Conservation (phyloP, 2,888 invertebrate species). For the Drosophila engyochracea region DNA sequence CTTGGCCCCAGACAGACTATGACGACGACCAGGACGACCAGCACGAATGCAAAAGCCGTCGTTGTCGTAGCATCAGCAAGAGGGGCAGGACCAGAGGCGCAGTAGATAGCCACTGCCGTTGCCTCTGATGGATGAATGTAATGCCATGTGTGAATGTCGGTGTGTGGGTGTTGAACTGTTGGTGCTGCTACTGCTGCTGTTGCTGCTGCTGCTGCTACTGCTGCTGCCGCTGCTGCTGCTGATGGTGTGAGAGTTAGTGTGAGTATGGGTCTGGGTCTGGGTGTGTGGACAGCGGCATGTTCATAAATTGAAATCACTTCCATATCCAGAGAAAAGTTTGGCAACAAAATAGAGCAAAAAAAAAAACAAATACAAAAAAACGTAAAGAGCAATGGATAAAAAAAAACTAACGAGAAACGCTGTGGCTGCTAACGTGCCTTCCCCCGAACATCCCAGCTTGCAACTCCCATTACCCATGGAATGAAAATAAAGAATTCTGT, state of each 20-base stretch:
- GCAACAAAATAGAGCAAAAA: constrained; percentile 70
- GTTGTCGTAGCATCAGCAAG: constrained; percentile 6
- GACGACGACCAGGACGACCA: constrained; percentile 25
- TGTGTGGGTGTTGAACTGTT: constrained; percentile 21
- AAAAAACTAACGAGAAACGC: constrained; percentile 17
- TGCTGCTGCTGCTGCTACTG: not conserved
- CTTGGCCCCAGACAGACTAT: constrained; percentile 49
- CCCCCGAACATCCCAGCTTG: not conserved
- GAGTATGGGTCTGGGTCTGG: constrained; percentile 10
- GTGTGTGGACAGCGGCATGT: constrained; percentile 79
- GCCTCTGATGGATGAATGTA: constrained; percentile 67
- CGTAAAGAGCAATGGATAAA: constrained; percentile 24
- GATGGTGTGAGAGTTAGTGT: not conserved
- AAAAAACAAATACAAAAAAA: constrained; percentile 20
- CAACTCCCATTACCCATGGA: constrained; percentile 4
- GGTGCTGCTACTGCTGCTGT: not conserved
- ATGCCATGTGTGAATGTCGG: constrained; percentile 51
- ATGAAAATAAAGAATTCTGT: constrained; percentile 77
- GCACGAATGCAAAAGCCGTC: constrained; percentile 9
- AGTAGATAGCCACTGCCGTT: constrained; percentile 46
- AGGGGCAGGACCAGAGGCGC: constrained; percentile 2
- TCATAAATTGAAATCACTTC: constrained; percentile 85
- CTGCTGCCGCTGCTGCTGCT: not conserved
- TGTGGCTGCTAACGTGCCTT: constrained; percentile 36
- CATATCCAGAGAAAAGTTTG: constrained; percentile 80